These are phyloP conservation scores for Athene noctua DNA, from an alignment of 2,113 vertebrate species.

Conservation along the genomic window DNA sequence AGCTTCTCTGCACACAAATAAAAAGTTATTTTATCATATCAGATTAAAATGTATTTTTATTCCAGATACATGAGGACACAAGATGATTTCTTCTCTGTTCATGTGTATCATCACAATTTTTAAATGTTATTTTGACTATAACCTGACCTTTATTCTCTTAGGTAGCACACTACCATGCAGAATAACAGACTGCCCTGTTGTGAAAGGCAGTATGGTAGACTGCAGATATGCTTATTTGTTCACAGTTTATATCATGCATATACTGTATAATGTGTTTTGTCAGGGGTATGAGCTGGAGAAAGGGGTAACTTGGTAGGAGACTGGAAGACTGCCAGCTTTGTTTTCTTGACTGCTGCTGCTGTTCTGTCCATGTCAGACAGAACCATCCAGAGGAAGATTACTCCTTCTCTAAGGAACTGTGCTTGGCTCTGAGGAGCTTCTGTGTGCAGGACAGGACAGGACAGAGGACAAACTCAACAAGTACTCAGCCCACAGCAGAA, in stretches of 20 bases:
- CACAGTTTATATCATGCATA: constrained; percentile 1
- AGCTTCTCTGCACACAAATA: neutral
- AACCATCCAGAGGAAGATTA: neutral
- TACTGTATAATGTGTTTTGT: constrained; percentile 6
- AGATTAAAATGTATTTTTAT: neutral
- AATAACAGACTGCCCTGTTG: neutral
- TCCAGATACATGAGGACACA: neutral
- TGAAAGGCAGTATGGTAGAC: neutral
- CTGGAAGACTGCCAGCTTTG: constrained; percentile 7
- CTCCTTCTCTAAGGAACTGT: neutral
- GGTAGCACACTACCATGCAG: neutral
- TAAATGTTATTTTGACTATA: neutral
- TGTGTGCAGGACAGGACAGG: neutral
- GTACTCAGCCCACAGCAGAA: neutral
- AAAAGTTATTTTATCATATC: neutral
- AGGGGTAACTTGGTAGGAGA: constrained; percentile 13
- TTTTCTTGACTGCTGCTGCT: neutral
- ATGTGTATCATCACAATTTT: neutral
- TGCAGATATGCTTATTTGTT: constrained; percentile 36
- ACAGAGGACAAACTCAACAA: neutral
- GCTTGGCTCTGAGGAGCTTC: neutral
- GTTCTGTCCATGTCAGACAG: neutral
- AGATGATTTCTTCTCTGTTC: neutral
- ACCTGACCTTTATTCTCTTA: neutral
- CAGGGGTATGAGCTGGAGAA: constrained; percentile 17